A percentile compares a stretch with the other conserved stretches of the same genome.
Conservation (phyloP, 2,113 vertebrate genomes). For the Anarhynchus alexandrinus region DNA sequence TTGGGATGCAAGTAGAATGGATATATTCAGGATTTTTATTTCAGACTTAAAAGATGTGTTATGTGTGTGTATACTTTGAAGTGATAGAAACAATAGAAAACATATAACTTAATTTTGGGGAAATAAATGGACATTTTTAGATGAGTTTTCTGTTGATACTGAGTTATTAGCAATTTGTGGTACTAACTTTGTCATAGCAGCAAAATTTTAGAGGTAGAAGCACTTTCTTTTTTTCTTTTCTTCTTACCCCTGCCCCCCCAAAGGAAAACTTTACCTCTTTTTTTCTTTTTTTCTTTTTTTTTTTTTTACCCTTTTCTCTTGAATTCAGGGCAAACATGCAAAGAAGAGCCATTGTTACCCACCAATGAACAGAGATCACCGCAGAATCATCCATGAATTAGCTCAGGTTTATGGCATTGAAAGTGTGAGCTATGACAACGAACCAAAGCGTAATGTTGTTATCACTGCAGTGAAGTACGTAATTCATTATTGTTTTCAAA, state of each 20-base stretch:
- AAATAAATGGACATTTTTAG: neutral
- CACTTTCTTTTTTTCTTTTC: neutral
- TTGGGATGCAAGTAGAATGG: neutral
- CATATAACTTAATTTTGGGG: neutral
- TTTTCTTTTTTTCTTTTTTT: neutral
- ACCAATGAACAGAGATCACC: conserved; percentile 95
- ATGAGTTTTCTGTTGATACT: neutral
- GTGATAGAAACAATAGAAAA: neutral
- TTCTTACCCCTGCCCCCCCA: fast-evolving
- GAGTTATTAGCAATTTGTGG: neutral
- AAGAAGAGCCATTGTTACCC: conserved; percentile 93
- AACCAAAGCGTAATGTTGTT: conserved; percentile 95
- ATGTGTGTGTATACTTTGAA: neutral
- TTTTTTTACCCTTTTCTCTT: neutral
- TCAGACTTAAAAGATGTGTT: neutral
- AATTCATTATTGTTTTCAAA: neutral
- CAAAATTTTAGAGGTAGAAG: neutral
- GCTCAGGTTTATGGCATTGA: conserved; percentile 91
- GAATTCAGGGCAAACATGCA: conserved; percentile 84
- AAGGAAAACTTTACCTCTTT: neutral
- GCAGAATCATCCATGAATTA: conserved; percentile 92
- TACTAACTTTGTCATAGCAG: neutral
- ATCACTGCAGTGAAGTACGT: conserved; percentile 90
- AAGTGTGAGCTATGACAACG: conserved; percentile 95
- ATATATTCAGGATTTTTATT: neutral